Evolutionary conservation across 1,140 invertebrate species (phyloP).

Genomic region (Lethrus apterus): DNA sequence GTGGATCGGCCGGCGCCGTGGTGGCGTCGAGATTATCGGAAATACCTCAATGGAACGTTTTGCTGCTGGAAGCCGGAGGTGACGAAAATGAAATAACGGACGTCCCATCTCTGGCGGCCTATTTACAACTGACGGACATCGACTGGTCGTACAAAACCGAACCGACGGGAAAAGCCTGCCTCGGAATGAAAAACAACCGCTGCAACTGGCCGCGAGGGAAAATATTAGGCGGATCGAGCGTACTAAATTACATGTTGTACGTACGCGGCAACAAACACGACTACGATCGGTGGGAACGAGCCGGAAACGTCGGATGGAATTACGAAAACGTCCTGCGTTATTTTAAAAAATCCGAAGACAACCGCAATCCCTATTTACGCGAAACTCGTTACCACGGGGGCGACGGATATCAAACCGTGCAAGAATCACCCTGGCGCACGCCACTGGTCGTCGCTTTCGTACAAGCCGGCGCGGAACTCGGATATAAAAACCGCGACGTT

Average conservation of each 20-base stretch:
- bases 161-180: slow-evolving; percentile 71
- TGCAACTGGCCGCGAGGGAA: slow-evolving; percentile 83
- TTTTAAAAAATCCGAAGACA: slow-evolving; percentile 85
- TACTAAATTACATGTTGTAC: slow-evolving; percentile 94
- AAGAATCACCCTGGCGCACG: slow-evolving; percentile 77
- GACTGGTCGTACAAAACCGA: slow-evolving; percentile 92
- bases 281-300: slow-evolving; percentile 83
- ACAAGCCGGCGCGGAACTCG: slow-evolving; percentile 77
- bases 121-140: slow-evolving; percentile 76
- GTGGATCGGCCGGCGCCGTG: slow-evolving; percentile 88
- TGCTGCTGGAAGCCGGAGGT: slow-evolving; percentile 86
- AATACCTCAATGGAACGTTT: slow-evolving; percentile 66
- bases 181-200: slow-evolving; percentile 60
- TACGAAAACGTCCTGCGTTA: slow-evolving; percentile 83
- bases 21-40: slow-evolving; percentile 86
- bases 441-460: slow-evolving; percentile 75
- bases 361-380: slow-evolving; percentile 70
- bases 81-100: slow-evolving; percentile 88
- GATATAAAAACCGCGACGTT: slow-evolving; percentile 81
- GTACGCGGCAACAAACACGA: slow-evolving; percentile 77
- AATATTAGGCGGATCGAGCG: slow-evolving; percentile 81
- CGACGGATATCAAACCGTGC: slow-evolving; percentile 72
- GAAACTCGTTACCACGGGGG: slow-evolving; percentile 63
- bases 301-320: slow-evolving; percentile 76
- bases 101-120: slow-evolving; percentile 79